These are phyloP conservation scores for Hofmannophila pseudospretella DNA, from an alignment of 2,888 invertebrate genomes.

Conservation along the genomic window DNA sequence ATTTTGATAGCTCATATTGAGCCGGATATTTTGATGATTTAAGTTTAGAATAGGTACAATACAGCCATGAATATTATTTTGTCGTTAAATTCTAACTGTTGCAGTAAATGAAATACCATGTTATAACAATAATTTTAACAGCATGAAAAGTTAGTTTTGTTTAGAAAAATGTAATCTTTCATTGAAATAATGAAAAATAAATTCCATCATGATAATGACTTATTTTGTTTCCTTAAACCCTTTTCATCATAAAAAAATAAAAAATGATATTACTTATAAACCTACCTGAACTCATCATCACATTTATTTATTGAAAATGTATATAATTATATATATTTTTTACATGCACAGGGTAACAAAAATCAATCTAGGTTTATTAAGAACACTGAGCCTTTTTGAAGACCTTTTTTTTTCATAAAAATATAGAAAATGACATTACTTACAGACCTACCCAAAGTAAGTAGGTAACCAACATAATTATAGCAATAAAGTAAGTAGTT, in stretches of 20 bases:
- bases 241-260: not conserved
- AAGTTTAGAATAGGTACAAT: slow-evolving; percentile 64
- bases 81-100: slow-evolving; percentile 55
- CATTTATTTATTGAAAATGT: too few relatives aligned
- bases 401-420: too few relatives aligned
- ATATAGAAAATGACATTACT: too few relatives aligned
- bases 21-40: slow-evolving; percentile 65
- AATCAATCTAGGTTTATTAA: too few relatives aligned
- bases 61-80: slow-evolving; percentile 58
- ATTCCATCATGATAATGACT: slow-evolving; percentile 52
- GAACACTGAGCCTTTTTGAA: too few relatives aligned
- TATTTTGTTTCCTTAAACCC: slow-evolving; percentile 34
- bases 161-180: slow-evolving; percentile 59
- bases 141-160: slow-evolving; percentile 48
- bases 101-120: slow-evolving; percentile 43
- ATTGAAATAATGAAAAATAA: slow-evolving; percentile 66
- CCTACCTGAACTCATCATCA: too few relatives aligned
- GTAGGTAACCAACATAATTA: too few relatives aligned
- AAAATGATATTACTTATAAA: too few relatives aligned
- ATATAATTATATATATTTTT: too few relatives aligned
- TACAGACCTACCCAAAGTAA: too few relatives aligned
- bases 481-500: too few relatives aligned
- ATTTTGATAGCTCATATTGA: slow-evolving; percentile 75
- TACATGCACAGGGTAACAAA: too few relatives aligned
- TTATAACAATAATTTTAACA: slow-evolving; percentile 52